Evolutionary conservation across 2,113 vertebrate species (phyloP), one percentile per base, ranked within the genome.

Genomic region (Abramis brama): DNA sequence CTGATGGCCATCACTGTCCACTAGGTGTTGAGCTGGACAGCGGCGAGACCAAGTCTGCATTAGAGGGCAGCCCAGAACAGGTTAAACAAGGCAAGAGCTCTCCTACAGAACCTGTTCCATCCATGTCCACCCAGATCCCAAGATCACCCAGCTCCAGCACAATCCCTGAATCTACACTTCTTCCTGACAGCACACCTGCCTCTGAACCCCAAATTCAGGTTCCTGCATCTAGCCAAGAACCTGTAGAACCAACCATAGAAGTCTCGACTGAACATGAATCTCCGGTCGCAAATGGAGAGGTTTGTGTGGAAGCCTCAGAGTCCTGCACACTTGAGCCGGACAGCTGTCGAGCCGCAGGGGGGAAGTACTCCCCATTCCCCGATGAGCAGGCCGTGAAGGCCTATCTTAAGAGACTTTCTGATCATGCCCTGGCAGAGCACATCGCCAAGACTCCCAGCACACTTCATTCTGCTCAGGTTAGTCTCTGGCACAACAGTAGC

Each of bases 1-100:
- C 98, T 1, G 98, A 99, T 86, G 96, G 94, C 66, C 98, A 99
- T 86, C 97, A 96, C 88, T 99, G 98, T 89, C 96, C 96, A 0
- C 88, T 97, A 3, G 96, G 96, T 0, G 93, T 96, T 52, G 96
- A 95, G 0, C 87, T 96, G 0, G 93, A 95, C 0, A 95, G 94
- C 60, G 93, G 92, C 10, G 94, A 94, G 0, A 78, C 83, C 47
- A 92, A 90, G 43, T 88, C 88, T 47, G 85, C 87, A 43, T 83
- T 80, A 0, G 88, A 90, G 0, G 59, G 39, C 5, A 64, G 45
- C 25, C 57, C 50, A 11, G 47, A 30, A 50, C 77, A 77, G 10
- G 84, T 59, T 0, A 86, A 62, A 1, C 30, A 77, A 2, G 86
- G 93, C 47, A 93, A 88, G 55, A 88, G 80, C 1, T 92, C 93